Evolutionary conservation across 2,888 invertebrate genomes (phyloP).

Genomic region (Papilio protenor): DNA sequence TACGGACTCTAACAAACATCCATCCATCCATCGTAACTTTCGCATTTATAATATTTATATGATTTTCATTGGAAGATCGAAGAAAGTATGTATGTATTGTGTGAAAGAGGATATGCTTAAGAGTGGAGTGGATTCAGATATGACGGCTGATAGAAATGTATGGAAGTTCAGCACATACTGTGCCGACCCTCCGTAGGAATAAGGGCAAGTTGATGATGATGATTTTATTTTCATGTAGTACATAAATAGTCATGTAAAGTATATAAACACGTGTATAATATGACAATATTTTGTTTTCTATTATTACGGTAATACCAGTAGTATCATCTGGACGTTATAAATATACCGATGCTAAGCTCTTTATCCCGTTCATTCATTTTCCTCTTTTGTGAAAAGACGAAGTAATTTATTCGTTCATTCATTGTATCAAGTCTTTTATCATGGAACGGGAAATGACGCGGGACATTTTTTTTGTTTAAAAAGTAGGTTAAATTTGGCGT

Average conservation of each 20-base stretch:
- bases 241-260: not conserved
- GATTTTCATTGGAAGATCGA: no score
- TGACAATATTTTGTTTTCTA: not conserved
- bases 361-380: constrained; percentile 23
- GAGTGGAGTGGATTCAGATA: no score
- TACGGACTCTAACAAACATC: no score
- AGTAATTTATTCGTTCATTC: constrained; percentile 16
- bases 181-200: no score
- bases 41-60: no score
- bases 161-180: no score
- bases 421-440: constrained; percentile 20
- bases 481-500: constrained; percentile 3
- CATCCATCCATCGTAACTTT: no score
- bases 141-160: no score
- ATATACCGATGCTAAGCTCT: constrained; percentile 17
- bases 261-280: not conserved
- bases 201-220: no score
- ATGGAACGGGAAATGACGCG: constrained; percentile 5
- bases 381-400: constrained; percentile 24
- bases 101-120: no score
- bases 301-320: constrained; percentile 3
- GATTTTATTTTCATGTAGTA: not conserved
- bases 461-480: constrained; percentile 1
- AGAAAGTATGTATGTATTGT: no score
- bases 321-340: constrained; percentile 15